These are phyloP conservation scores for Caenorhabditis becei DNA, from an alignment of 2,888 invertebrate species.

Conservation along the genomic window DNA sequence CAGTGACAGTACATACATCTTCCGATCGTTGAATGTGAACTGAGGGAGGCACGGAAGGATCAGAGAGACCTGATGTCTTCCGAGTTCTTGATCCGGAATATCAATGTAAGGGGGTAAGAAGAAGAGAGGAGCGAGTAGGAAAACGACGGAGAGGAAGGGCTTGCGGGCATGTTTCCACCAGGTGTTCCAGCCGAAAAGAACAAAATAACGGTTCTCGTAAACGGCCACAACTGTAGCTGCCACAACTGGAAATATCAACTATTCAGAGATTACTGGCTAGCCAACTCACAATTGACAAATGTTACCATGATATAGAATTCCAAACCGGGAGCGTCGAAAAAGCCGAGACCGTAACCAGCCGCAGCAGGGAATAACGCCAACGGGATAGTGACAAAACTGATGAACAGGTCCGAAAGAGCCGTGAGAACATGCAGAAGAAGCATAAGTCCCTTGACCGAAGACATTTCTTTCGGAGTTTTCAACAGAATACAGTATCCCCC, in stretches of 20 bases:
- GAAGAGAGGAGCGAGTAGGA: not conserved
- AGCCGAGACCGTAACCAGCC: not conserved
- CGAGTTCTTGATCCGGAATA: not conserved
- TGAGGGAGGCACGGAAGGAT: constrained; percentile 2
- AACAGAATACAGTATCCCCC: not conserved
- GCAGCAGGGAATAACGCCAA: not conserved
- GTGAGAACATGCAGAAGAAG: not conserved
- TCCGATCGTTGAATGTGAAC: constrained; percentile 3
- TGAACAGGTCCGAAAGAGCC: not conserved
- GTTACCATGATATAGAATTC: not conserved
- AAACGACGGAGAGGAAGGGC: not conserved
- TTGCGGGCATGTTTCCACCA: not conserved
- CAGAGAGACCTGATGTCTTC: not conserved
- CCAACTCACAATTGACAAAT: no score
- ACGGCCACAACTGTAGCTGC: not conserved
- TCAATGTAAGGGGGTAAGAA: not conserved
- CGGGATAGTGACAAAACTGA: not conserved
- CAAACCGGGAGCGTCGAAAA: not conserved
- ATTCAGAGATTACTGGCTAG: not conserved
- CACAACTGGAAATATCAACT: not conserved
- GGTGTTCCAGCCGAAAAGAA: not conserved
- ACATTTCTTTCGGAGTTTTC: not conserved
- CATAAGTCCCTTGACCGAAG: not conserved
- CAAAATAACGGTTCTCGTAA: not conserved
- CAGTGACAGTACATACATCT: constrained; percentile 6